phyloP scores from a whole-genome alignment of 2,888 invertebrate genomes.

The Oithona nana region DNA sequence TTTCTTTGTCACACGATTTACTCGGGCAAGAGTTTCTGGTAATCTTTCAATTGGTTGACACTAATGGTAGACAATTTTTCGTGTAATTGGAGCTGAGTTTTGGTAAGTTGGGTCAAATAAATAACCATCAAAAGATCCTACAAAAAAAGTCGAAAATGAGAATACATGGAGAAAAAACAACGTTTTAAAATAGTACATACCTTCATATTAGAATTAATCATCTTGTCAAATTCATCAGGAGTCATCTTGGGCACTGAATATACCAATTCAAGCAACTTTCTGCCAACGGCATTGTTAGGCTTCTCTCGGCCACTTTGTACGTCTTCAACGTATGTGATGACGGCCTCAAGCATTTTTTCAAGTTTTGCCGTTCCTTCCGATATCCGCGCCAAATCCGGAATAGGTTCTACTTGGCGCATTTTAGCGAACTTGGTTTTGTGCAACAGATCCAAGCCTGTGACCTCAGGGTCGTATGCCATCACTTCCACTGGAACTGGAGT shows the following conservation, averaged over 20 bases:
- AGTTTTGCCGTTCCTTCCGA: slow-evolving; percentile 64
- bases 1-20: too few species aligned
- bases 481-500: slow-evolving; percentile 80
- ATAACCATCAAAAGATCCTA: slow-evolving; percentile 88
- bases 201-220: slow-evolving; percentile 89
- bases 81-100: slow-evolving; percentile 86
- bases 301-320: slow-evolving; percentile 55
- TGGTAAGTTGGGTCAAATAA: slow-evolving; percentile 82
- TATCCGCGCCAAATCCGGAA: slow-evolving; percentile 51
- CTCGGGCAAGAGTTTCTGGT: slow-evolving; percentile 11
- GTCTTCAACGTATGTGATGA: slow-evolving; percentile 70
- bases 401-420: slow-evolving; percentile 33
- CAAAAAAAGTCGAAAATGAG: slow-evolving; percentile 22
- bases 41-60: slow-evolving; percentile 12
- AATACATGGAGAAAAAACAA: slow-evolving; percentile 1
- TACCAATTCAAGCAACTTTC: slow-evolving; percentile 71
- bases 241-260: slow-evolving; percentile 79
- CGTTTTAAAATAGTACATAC: slow-evolving; percentile 28
- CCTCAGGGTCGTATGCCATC: slow-evolving; percentile 74
- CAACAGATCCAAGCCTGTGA: slow-evolving; percentile 31
- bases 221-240: slow-evolving; percentile 70
- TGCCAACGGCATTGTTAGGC: slow-evolving; percentile 69
- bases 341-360: slow-evolving; percentile 47
- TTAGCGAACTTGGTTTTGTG: slow-evolving; percentile 18
- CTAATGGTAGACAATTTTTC: slow-evolving; percentile 79